Evolutionary conservation across 2,113 vertebrate species (phyloP).

Genomic region (Anoura caudifer): DNA sequence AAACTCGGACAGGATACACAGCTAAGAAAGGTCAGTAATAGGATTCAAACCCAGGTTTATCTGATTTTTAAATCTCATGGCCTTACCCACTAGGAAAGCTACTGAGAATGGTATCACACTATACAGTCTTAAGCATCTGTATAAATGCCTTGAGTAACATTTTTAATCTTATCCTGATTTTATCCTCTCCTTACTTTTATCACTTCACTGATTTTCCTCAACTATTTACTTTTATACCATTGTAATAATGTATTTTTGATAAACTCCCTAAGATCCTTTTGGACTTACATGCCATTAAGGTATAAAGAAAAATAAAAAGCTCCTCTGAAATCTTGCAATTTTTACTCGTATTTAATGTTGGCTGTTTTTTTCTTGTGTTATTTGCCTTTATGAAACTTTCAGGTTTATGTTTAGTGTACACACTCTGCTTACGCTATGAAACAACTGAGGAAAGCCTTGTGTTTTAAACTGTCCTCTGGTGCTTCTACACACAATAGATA

Average conservation of each 20-base stretch:
- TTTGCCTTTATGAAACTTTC: constrained; percentile 22
- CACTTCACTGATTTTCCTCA: not conserved
- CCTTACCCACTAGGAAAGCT: not conserved
- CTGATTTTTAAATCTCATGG: not conserved
- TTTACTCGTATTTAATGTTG: constrained; percentile 18
- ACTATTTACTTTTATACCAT: constrained; percentile 24
- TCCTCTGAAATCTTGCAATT: not conserved
- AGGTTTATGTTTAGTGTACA: constrained; percentile 14
- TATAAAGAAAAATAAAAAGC: constrained; percentile 17
- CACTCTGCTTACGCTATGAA: not conserved
- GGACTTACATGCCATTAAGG: not conserved
- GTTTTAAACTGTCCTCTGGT: not conserved
- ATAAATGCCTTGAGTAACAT: not conserved
- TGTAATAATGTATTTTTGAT: constrained; percentile 30
- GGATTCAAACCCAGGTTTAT: not conserved
- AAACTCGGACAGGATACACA: not conserved
- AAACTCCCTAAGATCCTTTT: constrained; percentile 2
- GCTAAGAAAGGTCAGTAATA: not conserved
- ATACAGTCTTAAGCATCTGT: not conserved
- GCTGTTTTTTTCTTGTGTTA: not conserved
- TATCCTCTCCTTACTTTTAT: not conserved
- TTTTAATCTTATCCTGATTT: constrained; percentile 3
- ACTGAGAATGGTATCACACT: not conserved
- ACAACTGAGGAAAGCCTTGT: not conserved
- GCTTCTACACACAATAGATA: not conserved